Evolutionary conservation across 2,113 vertebrate species (phyloP).

Genomic region (Archilochus colubris): DNA sequence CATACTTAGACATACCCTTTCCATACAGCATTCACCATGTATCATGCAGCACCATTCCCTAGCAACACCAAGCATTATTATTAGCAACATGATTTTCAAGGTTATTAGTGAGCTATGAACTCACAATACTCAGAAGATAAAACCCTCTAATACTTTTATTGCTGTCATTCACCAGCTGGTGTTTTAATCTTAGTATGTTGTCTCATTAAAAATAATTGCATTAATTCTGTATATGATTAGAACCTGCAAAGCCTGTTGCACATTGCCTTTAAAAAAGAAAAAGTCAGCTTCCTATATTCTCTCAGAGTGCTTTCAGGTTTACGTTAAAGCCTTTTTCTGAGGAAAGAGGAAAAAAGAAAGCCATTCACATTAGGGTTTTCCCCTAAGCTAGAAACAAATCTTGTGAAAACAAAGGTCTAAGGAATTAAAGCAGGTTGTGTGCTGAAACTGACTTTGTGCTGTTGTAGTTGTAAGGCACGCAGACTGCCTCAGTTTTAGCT

Average conservation of each 20-base stretch:
- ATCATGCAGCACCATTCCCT: slow-evolving; percentile 24
- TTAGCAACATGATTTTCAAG: background rate
- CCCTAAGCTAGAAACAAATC: background rate
- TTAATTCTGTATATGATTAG: background rate
- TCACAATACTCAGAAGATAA: background rate
- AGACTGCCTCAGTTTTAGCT: background rate
- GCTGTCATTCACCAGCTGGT: slow-evolving; percentile 13
- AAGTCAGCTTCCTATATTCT: background rate
- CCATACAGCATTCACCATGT: background rate
- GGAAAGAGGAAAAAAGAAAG: background rate
- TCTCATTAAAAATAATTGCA: slow-evolving; percentile 36
- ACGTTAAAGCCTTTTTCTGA: background rate
- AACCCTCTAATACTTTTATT: slow-evolving; percentile 27
- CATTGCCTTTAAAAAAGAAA: background rate
- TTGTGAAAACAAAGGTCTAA: background rate
- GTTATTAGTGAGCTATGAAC: slow-evolving; percentile 31
- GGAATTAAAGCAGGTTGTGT: background rate
- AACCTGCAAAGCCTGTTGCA: background rate
- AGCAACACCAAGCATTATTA: slow-evolving; percentile 44
- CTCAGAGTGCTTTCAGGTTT: background rate
- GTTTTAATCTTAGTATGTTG: background rate
- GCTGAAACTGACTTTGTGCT: background rate
- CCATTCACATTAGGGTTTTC: accelerated
- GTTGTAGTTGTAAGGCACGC: background rate
- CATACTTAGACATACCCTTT: background rate